A percentile compares a stretch with the other conserved stretches of the same genome.
Evolutionary conservation across 2,113 vertebrate species (phyloP).

Genomic region (Prionailurus bengalensis): DNA sequence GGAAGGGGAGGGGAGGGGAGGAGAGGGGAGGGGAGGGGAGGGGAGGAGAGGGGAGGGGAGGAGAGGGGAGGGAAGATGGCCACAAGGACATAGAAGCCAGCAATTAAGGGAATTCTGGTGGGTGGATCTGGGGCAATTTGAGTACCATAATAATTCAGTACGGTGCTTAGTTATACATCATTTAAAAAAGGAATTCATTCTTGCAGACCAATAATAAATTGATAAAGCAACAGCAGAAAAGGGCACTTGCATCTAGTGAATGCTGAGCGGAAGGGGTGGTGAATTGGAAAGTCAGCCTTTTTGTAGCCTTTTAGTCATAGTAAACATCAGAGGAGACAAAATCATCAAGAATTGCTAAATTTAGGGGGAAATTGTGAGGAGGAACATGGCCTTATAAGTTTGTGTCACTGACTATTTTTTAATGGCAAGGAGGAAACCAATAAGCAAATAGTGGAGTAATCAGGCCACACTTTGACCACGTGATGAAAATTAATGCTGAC

Average conservation of each 20-base stretch:
- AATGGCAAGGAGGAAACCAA: not conserved
- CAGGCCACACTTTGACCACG: not conserved
- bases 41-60: too few species aligned
- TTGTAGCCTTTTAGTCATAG: not conserved
- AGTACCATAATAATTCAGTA: not conserved
- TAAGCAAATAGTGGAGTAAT: not conserved
- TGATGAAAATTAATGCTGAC: not conserved
- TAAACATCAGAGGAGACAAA: not conserved
- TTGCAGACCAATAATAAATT: not conserved
- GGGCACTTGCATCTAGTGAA: not conserved
- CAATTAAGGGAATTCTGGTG: not conserved
- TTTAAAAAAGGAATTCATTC: not conserved
- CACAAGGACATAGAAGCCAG: not conserved
- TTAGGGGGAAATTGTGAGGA: not conserved
- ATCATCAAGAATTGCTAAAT: not conserved
- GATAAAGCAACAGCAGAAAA: not conserved
- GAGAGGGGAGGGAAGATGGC: too few species aligned
- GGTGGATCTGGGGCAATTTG: not conserved
- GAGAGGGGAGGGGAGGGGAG: too few species aligned
- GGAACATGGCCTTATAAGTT: not conserved
- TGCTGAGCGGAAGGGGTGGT: not conserved
- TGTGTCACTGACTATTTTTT: not conserved
- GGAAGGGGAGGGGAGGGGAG: too few species aligned
- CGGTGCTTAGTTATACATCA: not conserved
- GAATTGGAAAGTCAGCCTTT: not conserved